Percentiles rank a stretch among this genome's conserved stretches.
These are phyloP conservation scores for Diarsia brunnea DNA, from an alignment of 2,888 invertebrate genomes.

Conservation along the genomic window DNA sequence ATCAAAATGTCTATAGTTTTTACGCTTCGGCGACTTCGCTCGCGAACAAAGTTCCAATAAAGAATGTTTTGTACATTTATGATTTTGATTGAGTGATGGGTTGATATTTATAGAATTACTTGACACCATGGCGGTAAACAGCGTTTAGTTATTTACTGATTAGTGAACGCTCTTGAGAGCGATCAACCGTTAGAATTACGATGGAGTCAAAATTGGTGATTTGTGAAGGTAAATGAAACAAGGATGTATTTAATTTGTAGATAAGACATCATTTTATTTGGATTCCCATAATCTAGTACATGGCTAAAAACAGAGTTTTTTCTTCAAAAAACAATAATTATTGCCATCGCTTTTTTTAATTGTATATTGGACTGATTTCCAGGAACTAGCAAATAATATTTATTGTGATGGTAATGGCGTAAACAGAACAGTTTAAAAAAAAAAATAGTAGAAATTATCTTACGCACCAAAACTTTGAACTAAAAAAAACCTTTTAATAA, in stretches of 20 bases:
- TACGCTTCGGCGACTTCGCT: constrained; percentile 61
- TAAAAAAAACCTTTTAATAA: not conserved
- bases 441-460: not conserved
- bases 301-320: too few relatives aligned
- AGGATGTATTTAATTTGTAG: not conserved
- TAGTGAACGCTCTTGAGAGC: not conserved
- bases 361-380: not conserved
- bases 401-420: not conserved
- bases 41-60: constrained; percentile 47
- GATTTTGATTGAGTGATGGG: constrained; percentile 35
- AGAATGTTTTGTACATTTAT: constrained; percentile 53
- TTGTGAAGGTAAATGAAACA: not conserved
- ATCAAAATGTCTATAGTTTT: constrained; percentile 66
- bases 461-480: not conserved
- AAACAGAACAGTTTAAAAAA: not conserved
- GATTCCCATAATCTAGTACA: not conserved
- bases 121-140: not conserved
- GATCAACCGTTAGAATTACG: too few relatives aligned
- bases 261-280: not conserved
- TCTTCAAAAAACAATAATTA: too few relatives aligned
- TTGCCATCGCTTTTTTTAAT: too few relatives aligned
- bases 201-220: too few relatives aligned
- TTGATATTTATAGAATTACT: constrained; percentile 24
- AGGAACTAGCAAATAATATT: not conserved
- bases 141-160: not conserved